A percentile compares a stretch with the other conserved stretches of the same genome.
These are phyloP conservation scores for Toxonevra muliebris DNA, from an alignment of 2,888 invertebrate genomes.

Conservation along the genomic window DNA sequence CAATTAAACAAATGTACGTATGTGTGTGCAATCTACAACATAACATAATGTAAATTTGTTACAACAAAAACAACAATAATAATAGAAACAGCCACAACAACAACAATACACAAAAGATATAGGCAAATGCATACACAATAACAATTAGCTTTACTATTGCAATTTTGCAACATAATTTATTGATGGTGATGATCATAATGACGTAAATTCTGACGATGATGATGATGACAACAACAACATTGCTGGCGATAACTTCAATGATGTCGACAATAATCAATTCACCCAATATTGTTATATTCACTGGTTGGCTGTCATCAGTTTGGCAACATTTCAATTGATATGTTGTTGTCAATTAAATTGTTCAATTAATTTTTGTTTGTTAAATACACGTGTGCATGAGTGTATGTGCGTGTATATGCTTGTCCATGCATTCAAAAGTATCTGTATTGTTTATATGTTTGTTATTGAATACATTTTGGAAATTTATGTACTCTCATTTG, in stretches of 20 bases:
- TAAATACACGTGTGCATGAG: not conserved
- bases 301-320: too few species aligned
- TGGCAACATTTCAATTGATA: too few species aligned
- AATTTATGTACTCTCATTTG: too few species aligned
- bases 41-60: constrained; percentile 15
- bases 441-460: not conserved
- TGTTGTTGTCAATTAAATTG: constrained; percentile 11
- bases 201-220: too few species aligned
- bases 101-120: constrained; percentile 5
- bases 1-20: too few species aligned
- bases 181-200: too few species aligned
- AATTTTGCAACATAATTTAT: too few species aligned
- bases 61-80: constrained; percentile 8
- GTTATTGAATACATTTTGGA: not conserved
- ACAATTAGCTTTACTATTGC: too few species aligned
- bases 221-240: too few species aligned
- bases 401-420: not conserved
- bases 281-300: too few species aligned
- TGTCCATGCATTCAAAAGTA: not conserved
- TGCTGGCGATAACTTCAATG: too few species aligned
- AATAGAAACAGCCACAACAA: constrained; percentile 14
- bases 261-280: too few species aligned
- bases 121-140: constrained; percentile 3
- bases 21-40: not conserved
- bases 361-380: constrained; percentile 17